Evolutionary conservation across 2,113 vertebrate species (phyloP).

Genomic region (Callaeas wilsoni): DNA sequence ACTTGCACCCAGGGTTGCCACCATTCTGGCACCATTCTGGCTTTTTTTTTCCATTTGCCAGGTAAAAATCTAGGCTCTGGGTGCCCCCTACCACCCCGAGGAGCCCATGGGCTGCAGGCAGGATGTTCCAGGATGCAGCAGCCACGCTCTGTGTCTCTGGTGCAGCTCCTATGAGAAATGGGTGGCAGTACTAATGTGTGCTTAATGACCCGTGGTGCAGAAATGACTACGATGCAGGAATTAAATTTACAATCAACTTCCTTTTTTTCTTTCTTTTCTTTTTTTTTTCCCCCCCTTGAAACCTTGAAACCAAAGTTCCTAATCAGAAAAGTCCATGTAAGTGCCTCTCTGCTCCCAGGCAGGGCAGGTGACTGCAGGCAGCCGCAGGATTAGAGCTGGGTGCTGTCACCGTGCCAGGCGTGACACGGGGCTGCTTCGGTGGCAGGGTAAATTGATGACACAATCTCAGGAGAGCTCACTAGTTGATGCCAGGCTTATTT

Average conservation of each 20-base stretch:
- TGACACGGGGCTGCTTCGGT: not conserved
- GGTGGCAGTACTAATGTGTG: slow-evolving; percentile 10
- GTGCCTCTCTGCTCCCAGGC: not conserved
- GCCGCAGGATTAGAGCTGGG: not conserved
- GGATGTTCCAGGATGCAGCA: slow-evolving; percentile 2
- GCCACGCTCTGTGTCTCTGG: rapidly evolving
- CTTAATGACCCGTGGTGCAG: slow-evolving; percentile 15
- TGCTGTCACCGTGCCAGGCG: slow-evolving; percentile 39
- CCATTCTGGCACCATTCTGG: not conserved
- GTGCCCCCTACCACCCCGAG: not conserved
- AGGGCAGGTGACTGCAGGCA: slow-evolving; percentile 18
- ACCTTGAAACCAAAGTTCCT: slow-evolving; percentile 19
- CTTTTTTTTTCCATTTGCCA: too few species aligned
- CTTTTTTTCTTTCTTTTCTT: too few species aligned
- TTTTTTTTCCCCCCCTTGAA: not conserved
- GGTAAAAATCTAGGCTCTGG: not conserved
- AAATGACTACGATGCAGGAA: slow-evolving; percentile 41
- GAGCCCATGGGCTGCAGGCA: not conserved
- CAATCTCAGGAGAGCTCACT: slow-evolving; percentile 32
- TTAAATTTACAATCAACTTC: slow-evolving; percentile 43
- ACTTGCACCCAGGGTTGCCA: not conserved
- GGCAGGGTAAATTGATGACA: slow-evolving; percentile 49
- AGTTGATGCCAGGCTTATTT: slow-evolving; percentile 50
- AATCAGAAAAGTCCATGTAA: not conserved
- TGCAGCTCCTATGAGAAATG: slow-evolving; percentile 1